phyloP scores from a whole-genome alignment of 2,888 invertebrate species.

The Matsumyia berberina region DNA sequence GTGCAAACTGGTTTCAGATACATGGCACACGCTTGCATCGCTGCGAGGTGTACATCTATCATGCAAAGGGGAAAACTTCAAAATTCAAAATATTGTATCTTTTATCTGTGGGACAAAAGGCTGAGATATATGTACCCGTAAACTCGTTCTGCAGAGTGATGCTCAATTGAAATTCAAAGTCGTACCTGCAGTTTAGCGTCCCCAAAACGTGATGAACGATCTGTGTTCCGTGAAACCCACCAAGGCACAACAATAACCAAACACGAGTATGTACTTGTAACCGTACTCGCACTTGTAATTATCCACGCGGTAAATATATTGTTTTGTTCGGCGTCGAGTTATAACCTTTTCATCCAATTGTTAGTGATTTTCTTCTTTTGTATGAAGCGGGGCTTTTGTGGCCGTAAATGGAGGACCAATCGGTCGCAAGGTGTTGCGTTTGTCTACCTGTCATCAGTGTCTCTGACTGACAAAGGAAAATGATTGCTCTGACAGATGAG shows the following conservation, averaged over 20 bases:
- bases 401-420: slow-evolving; percentile 27
- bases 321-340: slow-evolving; percentile 21
- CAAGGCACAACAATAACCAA: not conserved
- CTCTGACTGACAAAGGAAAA: slow-evolving; percentile 47
- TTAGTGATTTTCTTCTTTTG: slow-evolving; percentile 26
- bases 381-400: slow-evolving; percentile 35
- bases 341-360: slow-evolving; percentile 37
- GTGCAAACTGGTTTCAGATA: not conserved
- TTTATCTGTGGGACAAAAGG: slow-evolving; percentile 13
- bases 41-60: not conserved
- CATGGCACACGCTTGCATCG: slow-evolving; percentile 5
- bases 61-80: not conserved
- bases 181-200: slow-evolving; percentile 24
- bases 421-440: slow-evolving; percentile 46
- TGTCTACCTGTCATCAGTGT: slow-evolving; percentile 38
- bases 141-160: slow-evolving; percentile 42
- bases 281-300: slow-evolving; percentile 41
- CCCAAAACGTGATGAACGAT: slow-evolving; percentile 42
- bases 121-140: not conserved
- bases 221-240: slow-evolving; percentile 9
- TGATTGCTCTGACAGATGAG: slow-evolving; percentile 34
- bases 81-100: slow-evolving; percentile 1
- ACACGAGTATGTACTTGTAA: not conserved
- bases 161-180: slow-evolving; percentile 62
- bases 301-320: slow-evolving; percentile 19